Evolutionary conservation across 2,113 vertebrate species (phyloP).

Genomic region (Atractosteus spatula): DNA sequence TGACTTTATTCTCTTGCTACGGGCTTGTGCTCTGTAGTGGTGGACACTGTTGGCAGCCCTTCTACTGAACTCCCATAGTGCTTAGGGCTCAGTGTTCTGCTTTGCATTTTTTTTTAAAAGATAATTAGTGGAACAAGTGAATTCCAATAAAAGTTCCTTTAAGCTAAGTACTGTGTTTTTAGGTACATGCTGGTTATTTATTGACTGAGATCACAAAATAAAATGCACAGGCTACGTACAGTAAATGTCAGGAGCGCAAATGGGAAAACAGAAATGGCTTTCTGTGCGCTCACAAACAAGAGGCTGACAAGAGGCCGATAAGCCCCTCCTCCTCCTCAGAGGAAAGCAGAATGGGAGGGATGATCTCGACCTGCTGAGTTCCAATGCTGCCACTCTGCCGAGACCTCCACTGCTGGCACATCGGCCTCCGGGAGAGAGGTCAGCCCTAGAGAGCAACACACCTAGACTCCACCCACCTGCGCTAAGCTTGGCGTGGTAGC

Average conservation of each 20-base stretch:
- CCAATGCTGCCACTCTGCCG: too few relatives aligned
- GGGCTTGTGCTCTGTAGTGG: too few relatives aligned
- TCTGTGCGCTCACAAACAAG: background rate
- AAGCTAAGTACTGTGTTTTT: background rate
- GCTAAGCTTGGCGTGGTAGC: too few relatives aligned
- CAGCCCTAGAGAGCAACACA: too few relatives aligned
- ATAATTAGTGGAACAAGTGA: background rate
- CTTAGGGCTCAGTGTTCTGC: background rate
- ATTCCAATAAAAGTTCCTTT: constrained; percentile 5
- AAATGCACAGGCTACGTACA: background rate
- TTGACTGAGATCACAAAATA: background rate
- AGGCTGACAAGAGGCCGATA: too few relatives aligned
- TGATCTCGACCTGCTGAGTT: too few relatives aligned
- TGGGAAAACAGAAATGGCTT: background rate
- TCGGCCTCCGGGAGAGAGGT: too few relatives aligned
- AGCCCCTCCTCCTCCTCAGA: too few relatives aligned
- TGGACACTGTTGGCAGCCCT: background rate
- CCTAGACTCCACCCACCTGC: too few relatives aligned
- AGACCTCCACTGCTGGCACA: too few relatives aligned
- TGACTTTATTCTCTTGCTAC: too few relatives aligned
- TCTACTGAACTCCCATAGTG: background rate
- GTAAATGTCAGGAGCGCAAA: background rate
- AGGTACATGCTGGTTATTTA: background rate
- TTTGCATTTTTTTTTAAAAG: background rate
- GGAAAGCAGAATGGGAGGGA: too few relatives aligned